A percentile compares a stretch with the other conserved stretches of the same genome.
Conservation (phyloP, 1,140 invertebrate genomes). For the Musca domestica region DNA sequence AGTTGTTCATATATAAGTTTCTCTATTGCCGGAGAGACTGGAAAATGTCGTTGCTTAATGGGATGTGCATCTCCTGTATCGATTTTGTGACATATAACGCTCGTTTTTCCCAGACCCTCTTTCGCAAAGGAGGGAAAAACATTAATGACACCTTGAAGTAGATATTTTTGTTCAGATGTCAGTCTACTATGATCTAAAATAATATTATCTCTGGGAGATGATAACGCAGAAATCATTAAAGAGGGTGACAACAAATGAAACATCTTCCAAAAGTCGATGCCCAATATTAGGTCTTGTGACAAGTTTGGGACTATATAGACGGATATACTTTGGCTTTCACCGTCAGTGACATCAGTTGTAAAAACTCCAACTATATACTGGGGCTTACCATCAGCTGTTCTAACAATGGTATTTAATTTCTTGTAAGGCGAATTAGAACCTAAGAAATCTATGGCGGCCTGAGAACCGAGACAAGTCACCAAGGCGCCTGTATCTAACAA, state of each 20-base stretch:
- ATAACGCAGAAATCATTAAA: background rate
- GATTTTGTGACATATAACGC: background rate
- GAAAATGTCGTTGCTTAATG: conserved; percentile 24
- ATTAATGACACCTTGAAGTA: background rate
- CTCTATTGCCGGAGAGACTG: conserved; percentile 15
- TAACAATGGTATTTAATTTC: conserved; percentile 4
- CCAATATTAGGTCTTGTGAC: conserved; percentile 22
- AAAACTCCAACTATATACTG: conserved; percentile 5
- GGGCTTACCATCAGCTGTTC: conserved; percentile 20
- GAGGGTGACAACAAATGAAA: conserved; percentile 8
- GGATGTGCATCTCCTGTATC: background rate
- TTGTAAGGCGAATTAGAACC: background rate
- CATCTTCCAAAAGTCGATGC: conserved; percentile 26
- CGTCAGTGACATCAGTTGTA: background rate
- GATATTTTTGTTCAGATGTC: background rate
- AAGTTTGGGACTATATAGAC: conserved; percentile 24
- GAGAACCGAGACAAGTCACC: conserved; percentile 21
- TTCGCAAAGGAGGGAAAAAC: conserved; percentile 12
- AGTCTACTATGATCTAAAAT: background rate
- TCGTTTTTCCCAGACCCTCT: too few relatives aligned
- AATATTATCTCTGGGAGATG: background rate
- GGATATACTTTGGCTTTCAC: background rate
- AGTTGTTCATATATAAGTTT: conserved; percentile 25
- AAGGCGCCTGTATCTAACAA: conserved; percentile 25
- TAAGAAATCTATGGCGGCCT: background rate